Conservation (phyloP, 2,888 invertebrate species). For the Prenolepis imparis region DNA sequence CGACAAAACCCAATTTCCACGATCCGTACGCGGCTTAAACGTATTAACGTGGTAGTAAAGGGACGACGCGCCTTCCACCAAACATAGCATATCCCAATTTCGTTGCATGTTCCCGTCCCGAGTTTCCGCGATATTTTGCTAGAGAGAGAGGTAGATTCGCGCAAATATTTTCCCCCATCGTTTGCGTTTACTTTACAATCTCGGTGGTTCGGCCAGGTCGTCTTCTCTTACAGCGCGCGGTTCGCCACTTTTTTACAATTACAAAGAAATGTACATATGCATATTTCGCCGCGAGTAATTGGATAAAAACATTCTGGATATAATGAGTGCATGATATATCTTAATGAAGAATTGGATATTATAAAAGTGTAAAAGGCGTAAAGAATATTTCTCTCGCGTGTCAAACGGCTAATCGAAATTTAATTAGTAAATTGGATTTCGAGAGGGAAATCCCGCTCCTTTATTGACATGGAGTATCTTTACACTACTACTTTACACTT, state of each 20-base stretch:
- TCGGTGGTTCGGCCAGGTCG: not conserved
- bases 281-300: constrained; percentile 28
- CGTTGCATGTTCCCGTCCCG: not conserved
- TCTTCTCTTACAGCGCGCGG: not conserved
- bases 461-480: not conserved
- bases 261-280: not conserved
- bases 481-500: too few relatives aligned
- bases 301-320: not conserved
- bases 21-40: constrained; percentile 72
- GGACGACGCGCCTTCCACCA: constrained; percentile 7
- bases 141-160: constrained; percentile 11
- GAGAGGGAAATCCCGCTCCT: not conserved
- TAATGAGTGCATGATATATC: not conserved
- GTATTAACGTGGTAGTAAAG: constrained; percentile 65
- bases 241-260: constrained; percentile 21
- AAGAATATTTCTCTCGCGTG: not conserved
- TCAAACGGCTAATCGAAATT: constrained; percentile 2
- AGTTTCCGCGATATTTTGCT: constrained; percentile 28
- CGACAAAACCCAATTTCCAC: constrained; percentile 74
- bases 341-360: not conserved
- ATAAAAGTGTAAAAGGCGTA: not conserved
- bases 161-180: constrained; percentile 39
- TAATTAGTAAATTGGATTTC: not conserved
- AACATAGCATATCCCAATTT: constrained; percentile 31
- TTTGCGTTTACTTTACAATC: constrained; percentile 35